Percentiles rank a stretch among this genome's conserved stretches.
These are phyloP conservation scores for Helicoverpa assulta DNA, from an alignment of 2,888 invertebrate species.

Conservation along the genomic window DNA sequence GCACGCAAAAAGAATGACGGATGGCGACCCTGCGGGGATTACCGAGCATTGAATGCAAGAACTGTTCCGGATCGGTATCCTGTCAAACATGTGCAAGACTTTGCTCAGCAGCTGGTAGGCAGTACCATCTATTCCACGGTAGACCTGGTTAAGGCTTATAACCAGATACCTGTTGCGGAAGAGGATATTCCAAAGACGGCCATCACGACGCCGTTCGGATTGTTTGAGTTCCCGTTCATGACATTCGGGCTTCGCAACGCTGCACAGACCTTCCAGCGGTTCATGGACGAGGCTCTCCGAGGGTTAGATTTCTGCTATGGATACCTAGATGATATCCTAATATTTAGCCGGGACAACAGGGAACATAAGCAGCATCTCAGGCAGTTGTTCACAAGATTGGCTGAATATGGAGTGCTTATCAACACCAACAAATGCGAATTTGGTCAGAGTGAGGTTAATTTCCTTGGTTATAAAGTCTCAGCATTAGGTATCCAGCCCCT, in stretches of 20 bases:
- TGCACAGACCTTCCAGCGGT: slow-evolving; percentile 49
- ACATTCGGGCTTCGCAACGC: slow-evolving; percentile 43
- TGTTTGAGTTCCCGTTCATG: slow-evolving; percentile 12
- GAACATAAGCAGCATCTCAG: slow-evolving; percentile 19
- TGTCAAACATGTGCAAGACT: slow-evolving; percentile 1
- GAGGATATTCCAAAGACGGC: slow-evolving; percentile 41
- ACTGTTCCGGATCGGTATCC: background rate
- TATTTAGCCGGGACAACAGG: background rate
- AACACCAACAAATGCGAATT: slow-evolving; percentile 39
- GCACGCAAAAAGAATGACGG: background rate
- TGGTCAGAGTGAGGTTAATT: slow-evolving; percentile 25
- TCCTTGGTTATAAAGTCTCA: slow-evolving; percentile 43
- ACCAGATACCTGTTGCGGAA: slow-evolving; percentile 2
- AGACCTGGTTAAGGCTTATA: background rate
- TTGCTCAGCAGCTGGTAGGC: background rate
- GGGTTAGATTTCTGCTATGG: slow-evolving; percentile 41
- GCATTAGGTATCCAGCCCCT: slow-evolving; percentile 29
- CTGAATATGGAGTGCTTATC: slow-evolving; percentile 39
- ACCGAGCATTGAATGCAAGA: background rate
- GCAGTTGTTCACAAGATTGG: slow-evolving; percentile 22
- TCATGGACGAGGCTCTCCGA: slow-evolving; percentile 25
- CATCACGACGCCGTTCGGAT: slow-evolving; percentile 40
- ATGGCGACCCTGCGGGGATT: slow-evolving; percentile 1
- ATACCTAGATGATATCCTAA: slow-evolving; percentile 33
- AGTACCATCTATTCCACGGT: background rate